Base-by-base conservation (phyloP, 2,888 invertebrate genomes). In the Platycheirus albimanus region DNA sequence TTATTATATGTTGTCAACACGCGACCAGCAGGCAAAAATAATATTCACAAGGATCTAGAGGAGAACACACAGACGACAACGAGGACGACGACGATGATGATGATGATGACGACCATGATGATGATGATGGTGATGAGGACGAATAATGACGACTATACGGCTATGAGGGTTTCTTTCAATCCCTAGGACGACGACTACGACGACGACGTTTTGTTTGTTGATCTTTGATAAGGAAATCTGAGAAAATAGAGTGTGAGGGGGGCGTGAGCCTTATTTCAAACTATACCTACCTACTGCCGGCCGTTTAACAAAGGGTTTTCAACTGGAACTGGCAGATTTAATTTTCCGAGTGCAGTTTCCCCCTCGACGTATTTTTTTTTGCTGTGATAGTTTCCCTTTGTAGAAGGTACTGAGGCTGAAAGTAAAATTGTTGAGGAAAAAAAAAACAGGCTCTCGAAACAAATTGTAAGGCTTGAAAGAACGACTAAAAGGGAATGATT, bases 201-300 rank as follows among this genome's bases (percentile, higher is more conserved):
- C 11, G 43, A 51, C 11, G 38, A 49, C 70, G 58, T 76, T 71
- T 61, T 67, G 76, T 71, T 71, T 71, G 76, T 76, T 66, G 72
- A 71, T 67, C 54, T 71, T 54, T 41, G 36, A 69, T 83, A 15
- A 52, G 11, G 38, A 49, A 61, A 77, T 63, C 49, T 33, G 30
- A 5, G 8, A 43, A 19, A 30, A 33, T 3, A 33, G n/a, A 8
- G 41, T 49, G 54, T 6, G n/a, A 19, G 43, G 8, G 28, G 51
- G 1, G 52, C 7, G n/a, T 6, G 15, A 19, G 17, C 15, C 19
- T 45, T 33, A 51, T 30, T 36, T 30, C 28, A 11, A 8, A 19
- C n/a, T n/a, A n/a, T n/a, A n/a, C n/a, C n/a, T n/a, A n/a, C n/a
- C n/a, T n/a, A 33, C 52, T 15, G 19, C 17, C 41, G 5, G 6